phyloP scores from a whole-genome alignment of 2,113 vertebrate genomes.

The Numida meleagris region DNA sequence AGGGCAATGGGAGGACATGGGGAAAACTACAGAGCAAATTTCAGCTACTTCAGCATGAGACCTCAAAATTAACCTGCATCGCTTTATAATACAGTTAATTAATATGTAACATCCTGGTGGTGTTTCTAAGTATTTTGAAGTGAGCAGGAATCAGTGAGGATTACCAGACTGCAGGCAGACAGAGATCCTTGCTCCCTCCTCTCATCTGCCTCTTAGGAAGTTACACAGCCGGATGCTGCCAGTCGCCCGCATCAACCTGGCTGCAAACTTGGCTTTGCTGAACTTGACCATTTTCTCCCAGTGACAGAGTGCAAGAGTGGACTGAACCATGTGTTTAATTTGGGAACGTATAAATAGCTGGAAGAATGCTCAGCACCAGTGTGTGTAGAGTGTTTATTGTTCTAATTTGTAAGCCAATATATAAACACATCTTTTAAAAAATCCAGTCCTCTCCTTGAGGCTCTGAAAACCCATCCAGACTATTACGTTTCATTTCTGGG shows the following conservation, averaged over 20 bases:
- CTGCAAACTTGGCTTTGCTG: background rate
- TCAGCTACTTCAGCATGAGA: background rate
- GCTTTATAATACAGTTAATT: background rate
- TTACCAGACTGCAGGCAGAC: background rate
- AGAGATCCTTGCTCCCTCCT: background rate
- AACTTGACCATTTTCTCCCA: background rate
- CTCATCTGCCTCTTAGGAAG: background rate
- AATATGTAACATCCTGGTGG: background rate
- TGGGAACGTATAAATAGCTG: background rate
- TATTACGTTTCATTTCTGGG: background rate
- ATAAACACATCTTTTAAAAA: background rate
- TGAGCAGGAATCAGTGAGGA: background rate
- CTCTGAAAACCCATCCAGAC: background rate
- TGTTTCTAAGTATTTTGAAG: background rate
- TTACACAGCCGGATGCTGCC: background rate
- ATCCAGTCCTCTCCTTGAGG: background rate
- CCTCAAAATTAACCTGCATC: background rate
- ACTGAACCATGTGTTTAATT: background rate
- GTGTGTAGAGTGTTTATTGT: rapidly evolving
- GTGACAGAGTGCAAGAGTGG: background rate
- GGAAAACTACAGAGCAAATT: background rate
- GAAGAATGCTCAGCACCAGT: background rate
- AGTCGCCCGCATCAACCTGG: background rate
- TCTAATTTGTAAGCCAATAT: background rate
- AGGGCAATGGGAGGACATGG: background rate